A percentile compares a stretch with the other conserved stretches of the same genome.
Conservation (phyloP, 2,113 vertebrate species). For the Amazona guildingii region DNA sequence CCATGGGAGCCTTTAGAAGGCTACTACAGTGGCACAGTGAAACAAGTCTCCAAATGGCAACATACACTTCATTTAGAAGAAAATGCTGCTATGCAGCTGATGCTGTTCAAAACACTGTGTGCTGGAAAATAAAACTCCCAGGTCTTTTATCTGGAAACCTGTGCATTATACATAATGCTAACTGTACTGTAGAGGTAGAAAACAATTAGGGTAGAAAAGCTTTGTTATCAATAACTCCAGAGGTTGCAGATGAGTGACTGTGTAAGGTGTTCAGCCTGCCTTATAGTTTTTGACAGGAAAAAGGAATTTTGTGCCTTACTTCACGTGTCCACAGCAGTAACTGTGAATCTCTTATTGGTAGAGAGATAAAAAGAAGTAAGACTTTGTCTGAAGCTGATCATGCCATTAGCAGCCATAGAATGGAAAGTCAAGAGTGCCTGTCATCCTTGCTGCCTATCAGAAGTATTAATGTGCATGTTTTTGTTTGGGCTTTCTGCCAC, state of each 20-base stretch:
- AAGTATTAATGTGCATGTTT: background rate
- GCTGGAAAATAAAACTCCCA: background rate
- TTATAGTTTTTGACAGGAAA: background rate
- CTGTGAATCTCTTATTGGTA: background rate
- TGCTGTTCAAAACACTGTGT: background rate
- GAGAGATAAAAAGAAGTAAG: background rate
- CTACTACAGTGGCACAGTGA: background rate
- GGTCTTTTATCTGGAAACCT: background rate
- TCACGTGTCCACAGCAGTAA: background rate
- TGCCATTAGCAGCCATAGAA: background rate
- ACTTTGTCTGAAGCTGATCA: background rate
- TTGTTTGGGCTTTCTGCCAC: background rate
- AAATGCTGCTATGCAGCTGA: background rate
- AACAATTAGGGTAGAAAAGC: background rate
- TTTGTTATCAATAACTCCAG: background rate
- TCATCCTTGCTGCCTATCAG: background rate
- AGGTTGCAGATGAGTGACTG: background rate
- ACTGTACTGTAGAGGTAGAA: background rate
- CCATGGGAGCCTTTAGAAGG: background rate
- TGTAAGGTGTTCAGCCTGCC: background rate
- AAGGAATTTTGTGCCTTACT: background rate
- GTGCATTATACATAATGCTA: background rate
- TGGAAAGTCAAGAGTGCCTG: background rate
- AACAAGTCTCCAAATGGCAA: background rate
- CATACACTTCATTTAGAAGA: background rate